phyloP scores from a whole-genome alignment of 2,797 vertebrate genomes.

The Clarias fuscus region DNA sequence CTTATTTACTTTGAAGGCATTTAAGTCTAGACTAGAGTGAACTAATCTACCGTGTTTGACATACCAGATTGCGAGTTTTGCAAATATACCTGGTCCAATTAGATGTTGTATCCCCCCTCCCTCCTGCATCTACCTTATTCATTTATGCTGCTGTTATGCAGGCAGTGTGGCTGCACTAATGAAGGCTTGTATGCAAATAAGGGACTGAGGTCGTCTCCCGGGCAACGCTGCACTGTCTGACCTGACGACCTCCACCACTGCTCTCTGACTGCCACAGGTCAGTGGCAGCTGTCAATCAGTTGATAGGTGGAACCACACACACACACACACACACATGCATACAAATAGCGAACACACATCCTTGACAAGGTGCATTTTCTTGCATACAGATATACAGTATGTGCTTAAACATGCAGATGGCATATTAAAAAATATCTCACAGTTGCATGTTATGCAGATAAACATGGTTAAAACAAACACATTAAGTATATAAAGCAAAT shows the following conservation, averaged over 20 bases:
- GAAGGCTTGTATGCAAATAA: conserved; percentile 82
- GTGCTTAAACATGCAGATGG: neutral
- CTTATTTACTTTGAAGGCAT: neutral
- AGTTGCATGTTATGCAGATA: neutral
- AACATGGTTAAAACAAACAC: conserved; percentile 8
- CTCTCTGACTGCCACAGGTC: conserved; percentile 79
- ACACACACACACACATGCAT: conserved; percentile 32
- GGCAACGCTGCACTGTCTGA: conserved; percentile 68
- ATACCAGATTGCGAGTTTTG: conserved; percentile 23
- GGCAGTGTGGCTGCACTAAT: conserved; percentile 76
- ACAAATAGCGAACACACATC: conserved; percentile 19
- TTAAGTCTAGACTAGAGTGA: neutral
- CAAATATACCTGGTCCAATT: conserved; percentile 53
- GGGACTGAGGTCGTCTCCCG: conserved; percentile 77
- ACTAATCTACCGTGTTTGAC: conserved; percentile 29
- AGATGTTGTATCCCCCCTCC: conserved; percentile 56
- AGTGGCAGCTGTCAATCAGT: conserved; percentile 83
- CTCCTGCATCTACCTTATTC: conserved; percentile 70
- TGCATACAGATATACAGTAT: conserved; percentile 29
- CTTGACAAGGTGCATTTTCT: conserved; percentile 25
- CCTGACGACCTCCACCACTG: conserved; percentile 73
- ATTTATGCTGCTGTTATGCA: conserved; percentile 82
- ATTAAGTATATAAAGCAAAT: neutral
- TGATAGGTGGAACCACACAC: conserved; percentile 30
- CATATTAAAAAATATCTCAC: conserved; percentile 29